These are phyloP conservation scores for Clarias laeviceps DNA, from an alignment of 2,797 vertebrate genomes.

Conservation along the genomic window DNA sequence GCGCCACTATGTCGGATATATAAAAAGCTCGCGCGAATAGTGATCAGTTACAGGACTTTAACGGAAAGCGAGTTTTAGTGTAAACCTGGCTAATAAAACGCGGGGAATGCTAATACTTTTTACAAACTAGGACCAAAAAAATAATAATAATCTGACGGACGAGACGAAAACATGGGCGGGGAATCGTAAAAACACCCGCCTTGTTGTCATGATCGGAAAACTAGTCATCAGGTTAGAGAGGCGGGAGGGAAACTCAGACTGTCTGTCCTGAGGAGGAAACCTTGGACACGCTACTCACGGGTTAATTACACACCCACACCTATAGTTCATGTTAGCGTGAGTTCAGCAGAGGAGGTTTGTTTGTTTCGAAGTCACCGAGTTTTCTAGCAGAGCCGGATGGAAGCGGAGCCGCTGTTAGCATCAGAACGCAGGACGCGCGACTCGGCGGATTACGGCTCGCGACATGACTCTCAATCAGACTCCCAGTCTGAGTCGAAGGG, in stretches of 20 bases:
- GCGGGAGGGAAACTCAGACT: neutral
- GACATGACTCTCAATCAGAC: neutral
- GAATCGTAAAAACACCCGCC: slow-evolving; percentile 37
- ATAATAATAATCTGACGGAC: neutral
- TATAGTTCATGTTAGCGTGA: neutral
- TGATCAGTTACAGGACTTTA: neutral
- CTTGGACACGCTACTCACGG: neutral
- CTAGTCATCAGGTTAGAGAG: neutral
- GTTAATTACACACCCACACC: too few species aligned
- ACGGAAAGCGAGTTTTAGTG: neutral
- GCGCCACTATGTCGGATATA: neutral
- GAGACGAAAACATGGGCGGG: slow-evolving; percentile 46
- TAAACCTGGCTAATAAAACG: neutral
- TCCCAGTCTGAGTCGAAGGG: slow-evolving; percentile 21
- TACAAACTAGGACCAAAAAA: neutral
- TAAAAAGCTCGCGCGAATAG: neutral
- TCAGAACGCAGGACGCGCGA: slow-evolving; percentile 35
- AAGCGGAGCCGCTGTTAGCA: slow-evolving; percentile 67
- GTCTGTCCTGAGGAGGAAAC: neutral
- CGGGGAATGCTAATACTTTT: neutral
- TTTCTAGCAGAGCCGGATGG: slow-evolving; percentile 63
- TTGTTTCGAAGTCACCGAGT: neutral
- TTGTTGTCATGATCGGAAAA: slow-evolving; percentile 29
- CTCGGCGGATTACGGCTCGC: slow-evolving; percentile 52
- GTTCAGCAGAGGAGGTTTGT: neutral